Percentiles rank a stretch among this genome's conserved stretches.
Conservation (phyloP, 2,113 vertebrate species). For the Nansenia antarctica region DNA sequence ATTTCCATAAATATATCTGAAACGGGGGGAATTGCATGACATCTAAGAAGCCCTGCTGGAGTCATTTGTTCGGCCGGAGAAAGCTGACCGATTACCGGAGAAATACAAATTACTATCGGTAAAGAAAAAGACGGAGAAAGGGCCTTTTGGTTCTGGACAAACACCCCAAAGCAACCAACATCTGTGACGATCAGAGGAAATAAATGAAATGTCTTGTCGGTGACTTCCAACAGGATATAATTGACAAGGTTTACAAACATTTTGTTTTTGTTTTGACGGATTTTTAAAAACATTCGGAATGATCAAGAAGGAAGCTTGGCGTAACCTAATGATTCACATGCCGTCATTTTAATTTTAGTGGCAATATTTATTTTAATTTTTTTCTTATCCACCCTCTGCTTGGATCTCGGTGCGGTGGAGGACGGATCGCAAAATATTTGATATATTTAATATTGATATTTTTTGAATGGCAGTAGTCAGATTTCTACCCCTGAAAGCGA, state of each 20-base stretch:
- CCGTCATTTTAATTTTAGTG: conserved; percentile 75
- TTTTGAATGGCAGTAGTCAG: conserved; percentile 60
- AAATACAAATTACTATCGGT: conserved; percentile 63
- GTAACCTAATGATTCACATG: conserved; percentile 72
- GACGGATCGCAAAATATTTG: conserved; percentile 35
- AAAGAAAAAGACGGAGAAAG: conserved; percentile 58
- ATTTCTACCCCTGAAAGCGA: conserved; percentile 42
- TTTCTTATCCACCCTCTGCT: conserved; percentile 24
- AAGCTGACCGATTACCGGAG: conserved; percentile 68
- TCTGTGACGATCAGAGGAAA: conserved; percentile 57
- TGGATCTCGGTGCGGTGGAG: conserved; percentile 26
- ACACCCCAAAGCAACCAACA: conserved; percentile 52
- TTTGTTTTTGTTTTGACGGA: conserved; percentile 53
- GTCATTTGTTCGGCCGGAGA: conserved; percentile 53
- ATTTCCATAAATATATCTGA: conserved; percentile 49
- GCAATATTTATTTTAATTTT: conserved; percentile 63
- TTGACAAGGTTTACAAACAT: conserved; percentile 41
- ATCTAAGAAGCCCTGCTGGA: conserved; percentile 58
- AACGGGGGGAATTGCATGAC: conserved; percentile 47
- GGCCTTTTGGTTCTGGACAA: conserved; percentile 67
- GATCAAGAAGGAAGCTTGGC: conserved; percentile 50
- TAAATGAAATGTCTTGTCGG: conserved; percentile 48
- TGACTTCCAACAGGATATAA: conserved; percentile 50
- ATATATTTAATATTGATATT: no score
- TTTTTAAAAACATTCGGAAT: conserved; percentile 38